These are phyloP conservation scores for Sipha flava DNA, from an alignment of 1,140 invertebrate species.

Conservation along the genomic window DNA sequence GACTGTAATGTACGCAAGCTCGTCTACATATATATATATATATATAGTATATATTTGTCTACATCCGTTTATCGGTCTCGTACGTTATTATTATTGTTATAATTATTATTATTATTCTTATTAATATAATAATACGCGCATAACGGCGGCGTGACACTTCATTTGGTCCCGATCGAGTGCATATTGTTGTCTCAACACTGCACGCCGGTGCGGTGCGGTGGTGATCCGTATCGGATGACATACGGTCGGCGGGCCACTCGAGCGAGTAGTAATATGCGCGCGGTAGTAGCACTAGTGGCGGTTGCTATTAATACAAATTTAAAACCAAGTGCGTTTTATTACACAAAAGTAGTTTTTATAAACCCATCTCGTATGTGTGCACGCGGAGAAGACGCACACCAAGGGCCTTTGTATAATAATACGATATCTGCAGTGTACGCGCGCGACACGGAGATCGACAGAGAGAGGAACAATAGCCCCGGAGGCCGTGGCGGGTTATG, in stretches of 20 bases:
- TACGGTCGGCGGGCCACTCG: not conserved
- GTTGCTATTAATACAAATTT: not conserved
- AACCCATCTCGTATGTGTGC: not conserved
- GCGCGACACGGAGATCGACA: too few relatives aligned
- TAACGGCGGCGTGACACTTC: not conserved
- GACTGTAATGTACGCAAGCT: not conserved
- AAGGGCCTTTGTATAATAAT: not conserved
- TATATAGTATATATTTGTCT: too few relatives aligned
- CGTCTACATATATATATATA: not conserved
- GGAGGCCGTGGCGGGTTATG: not conserved
- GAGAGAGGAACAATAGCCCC: not conserved
- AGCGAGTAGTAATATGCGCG: too few relatives aligned
- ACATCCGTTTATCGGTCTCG: not conserved
- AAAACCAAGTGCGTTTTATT: conserved; percentile 15
- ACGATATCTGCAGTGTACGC: not conserved
- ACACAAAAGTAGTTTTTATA: conserved; percentile 4
- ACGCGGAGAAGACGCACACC: not conserved
- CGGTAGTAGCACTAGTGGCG: too few relatives aligned
- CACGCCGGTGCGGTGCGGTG: not conserved
- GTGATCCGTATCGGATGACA: conserved; percentile 24
- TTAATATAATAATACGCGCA: conserved; percentile 1
- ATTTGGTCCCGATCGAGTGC: not conserved
- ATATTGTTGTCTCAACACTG: not conserved
- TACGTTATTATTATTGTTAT: not conserved
- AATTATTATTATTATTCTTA: not conserved